These are phyloP conservation scores for Syrmaticus mikado DNA, from an alignment of 2,113 vertebrate species.

Conservation along the genomic window DNA sequence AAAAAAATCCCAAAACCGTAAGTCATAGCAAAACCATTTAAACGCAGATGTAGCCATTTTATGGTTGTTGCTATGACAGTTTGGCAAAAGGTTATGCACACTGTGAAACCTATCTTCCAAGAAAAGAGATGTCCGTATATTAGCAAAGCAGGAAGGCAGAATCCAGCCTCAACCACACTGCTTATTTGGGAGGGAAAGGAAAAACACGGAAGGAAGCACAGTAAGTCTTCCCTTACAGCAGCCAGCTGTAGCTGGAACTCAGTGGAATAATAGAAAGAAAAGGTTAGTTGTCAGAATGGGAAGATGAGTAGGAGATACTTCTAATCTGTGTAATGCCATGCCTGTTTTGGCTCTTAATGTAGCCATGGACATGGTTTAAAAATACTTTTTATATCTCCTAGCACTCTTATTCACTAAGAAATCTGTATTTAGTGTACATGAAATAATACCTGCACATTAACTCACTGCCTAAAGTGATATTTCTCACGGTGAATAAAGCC, in stretches of 20 bases:
- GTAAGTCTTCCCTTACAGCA: background rate
- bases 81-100: conserved; percentile 48
- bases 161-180: background rate
- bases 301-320: background rate
- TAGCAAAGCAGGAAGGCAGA: background rate
- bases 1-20: background rate
- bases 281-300: background rate
- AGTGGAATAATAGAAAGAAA: background rate
- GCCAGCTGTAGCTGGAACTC: fast-evolving
- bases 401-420: background rate
- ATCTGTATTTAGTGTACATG: background rate
- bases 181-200: background rate
- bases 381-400: background rate
- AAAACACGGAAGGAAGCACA: fast-evolving
- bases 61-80: conserved; percentile 47
- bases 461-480: background rate
- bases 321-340: background rate
- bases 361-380: background rate
- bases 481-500: background rate
- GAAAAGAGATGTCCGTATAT: background rate
- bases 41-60: conserved; percentile 58
- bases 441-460: background rate
- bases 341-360: background rate
- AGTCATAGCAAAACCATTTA: conserved; percentile 51
- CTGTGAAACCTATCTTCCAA: conserved; percentile 23